A percentile compares a stretch with the other conserved stretches of the same genome.
phyloP scores from a whole-genome alignment of 2,797 vertebrate species.

The Dallia pectoralis region DNA sequence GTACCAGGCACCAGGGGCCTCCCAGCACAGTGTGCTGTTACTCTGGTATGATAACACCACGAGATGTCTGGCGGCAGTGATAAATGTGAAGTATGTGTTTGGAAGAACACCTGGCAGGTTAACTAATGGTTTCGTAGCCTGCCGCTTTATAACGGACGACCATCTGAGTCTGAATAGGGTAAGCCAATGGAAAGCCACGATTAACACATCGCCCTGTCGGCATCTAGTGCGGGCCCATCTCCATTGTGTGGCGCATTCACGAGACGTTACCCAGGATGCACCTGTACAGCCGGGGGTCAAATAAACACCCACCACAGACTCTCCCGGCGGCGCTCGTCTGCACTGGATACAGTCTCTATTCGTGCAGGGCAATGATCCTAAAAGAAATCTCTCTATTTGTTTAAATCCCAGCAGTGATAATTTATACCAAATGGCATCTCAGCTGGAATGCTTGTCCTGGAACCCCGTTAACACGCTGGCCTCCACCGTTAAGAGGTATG shows the following conservation, averaged over 20 bases:
- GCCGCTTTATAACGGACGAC: slow-evolving; percentile 60
- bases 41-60: slow-evolving; percentile 49
- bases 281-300: slow-evolving; percentile 26
- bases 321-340: not conserved
- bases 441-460: slow-evolving; percentile 94
- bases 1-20: slow-evolving; percentile 73
- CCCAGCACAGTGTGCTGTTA: slow-evolving; percentile 40
- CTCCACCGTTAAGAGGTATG: slow-evolving; percentile 86
- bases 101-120: slow-evolving; percentile 61
- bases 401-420: slow-evolving; percentile 84
- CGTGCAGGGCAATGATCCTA: not conserved
- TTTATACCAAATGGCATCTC: slow-evolving; percentile 96
- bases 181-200: slow-evolving; percentile 35
- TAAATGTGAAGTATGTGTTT: slow-evolving; percentile 62
- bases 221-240: slow-evolving; percentile 28
- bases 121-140: slow-evolving; percentile 56
- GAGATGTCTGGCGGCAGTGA: slow-evolving; percentile 47
- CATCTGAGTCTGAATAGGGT: slow-evolving; percentile 37
- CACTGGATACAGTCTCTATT: not conserved
- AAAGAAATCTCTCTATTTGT: slow-evolving; percentile 57
- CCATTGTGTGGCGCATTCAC: slow-evolving; percentile 60
- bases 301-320: slow-evolving; percentile 20
- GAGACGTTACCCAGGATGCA: slow-evolving; percentile 48
- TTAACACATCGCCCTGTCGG: slow-evolving; percentile 48
- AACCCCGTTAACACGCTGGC: slow-evolving; percentile 89